phyloP scores from a whole-genome alignment of 2,888 invertebrate species.

The Carabus problematicus region DNA sequence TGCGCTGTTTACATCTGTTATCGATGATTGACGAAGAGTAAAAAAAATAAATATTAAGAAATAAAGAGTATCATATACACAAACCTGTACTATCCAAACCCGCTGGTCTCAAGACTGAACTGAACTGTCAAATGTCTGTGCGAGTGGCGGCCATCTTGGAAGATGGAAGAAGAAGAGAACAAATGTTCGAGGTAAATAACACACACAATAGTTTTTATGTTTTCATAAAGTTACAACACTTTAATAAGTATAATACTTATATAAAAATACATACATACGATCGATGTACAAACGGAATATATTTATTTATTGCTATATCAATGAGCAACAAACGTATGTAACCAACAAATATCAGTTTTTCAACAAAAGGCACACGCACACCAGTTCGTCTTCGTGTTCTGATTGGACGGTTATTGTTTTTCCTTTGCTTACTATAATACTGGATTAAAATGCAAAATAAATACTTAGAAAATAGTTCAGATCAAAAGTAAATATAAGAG shows the following conservation, averaged over 20 bases:
- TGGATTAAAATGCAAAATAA: constrained; percentile 39
- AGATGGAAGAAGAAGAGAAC: no score
- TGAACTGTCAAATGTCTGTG: no score
- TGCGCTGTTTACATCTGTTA: constrained; percentile 43
- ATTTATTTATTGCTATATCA: no score
- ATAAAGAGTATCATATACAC: background rate
- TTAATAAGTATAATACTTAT: constrained; percentile 3
- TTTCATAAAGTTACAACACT: constrained; percentile 9
- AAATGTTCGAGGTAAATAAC: no score
- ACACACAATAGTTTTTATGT: background rate
- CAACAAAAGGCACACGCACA: no score
- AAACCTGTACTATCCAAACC: no score
- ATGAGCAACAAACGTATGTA: no score
- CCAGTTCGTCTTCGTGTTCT: no score
- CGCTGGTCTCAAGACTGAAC: no score
- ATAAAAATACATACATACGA: constrained; percentile 12
- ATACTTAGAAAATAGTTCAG: constrained; percentile 38
- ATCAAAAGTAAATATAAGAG: no score
- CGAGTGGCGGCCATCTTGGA: no score
- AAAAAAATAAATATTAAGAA: constrained; percentile 28
- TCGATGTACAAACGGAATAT: background rate
- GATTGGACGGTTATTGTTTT: constrained; percentile 29
- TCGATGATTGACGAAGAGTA: constrained; percentile 35
- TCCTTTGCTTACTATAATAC: constrained; percentile 23
- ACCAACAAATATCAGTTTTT: no score